phyloP scores from a whole-genome alignment of 1,140 invertebrate species.

The Trichonephila clavata region DNA sequence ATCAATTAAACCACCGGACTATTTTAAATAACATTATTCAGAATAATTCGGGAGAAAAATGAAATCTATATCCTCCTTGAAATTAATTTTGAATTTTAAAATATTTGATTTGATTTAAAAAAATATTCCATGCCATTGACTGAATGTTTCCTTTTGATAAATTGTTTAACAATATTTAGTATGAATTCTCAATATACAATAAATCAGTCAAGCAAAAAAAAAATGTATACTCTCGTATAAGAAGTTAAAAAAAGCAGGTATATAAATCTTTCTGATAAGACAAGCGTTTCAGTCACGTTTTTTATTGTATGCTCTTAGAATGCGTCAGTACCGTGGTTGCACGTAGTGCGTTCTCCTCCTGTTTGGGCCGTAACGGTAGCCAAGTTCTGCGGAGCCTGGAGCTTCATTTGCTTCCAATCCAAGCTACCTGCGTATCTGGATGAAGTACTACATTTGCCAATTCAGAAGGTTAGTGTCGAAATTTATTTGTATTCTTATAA shows the following conservation, averaged over 20 bases:
- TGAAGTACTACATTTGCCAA: conserved; percentile 87
- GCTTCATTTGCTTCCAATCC: conserved; percentile 96
- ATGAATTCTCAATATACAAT: too few species aligned
- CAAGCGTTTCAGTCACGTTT: not conserved
- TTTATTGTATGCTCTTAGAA: conserved; percentile 1
- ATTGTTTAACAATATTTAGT: too few species aligned
- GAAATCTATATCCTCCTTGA: too few species aligned
- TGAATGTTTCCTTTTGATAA: too few species aligned
- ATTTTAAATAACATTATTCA: too few species aligned
- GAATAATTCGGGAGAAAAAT: too few species aligned
- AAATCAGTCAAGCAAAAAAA: too few species aligned
- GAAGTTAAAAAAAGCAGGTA: not conserved
- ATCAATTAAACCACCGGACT: too few species aligned
- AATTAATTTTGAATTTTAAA: too few species aligned
- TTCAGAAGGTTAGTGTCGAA: conserved; percentile 80
- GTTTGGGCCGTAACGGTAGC: conserved; percentile 96
- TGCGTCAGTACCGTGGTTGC: conserved; percentile 86
- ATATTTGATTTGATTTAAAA: too few species aligned
- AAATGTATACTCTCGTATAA: not conserved
- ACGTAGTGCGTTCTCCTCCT: conserved; percentile 89
- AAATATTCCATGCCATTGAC: too few species aligned
- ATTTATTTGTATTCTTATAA: not conserved
- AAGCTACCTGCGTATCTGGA: conserved; percentile 85
- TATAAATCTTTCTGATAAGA: not conserved
- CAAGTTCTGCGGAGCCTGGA: conserved; percentile 94